phyloP scores from a whole-genome alignment of 2,888 invertebrate species.

The Dryomyza anilis region DNA sequence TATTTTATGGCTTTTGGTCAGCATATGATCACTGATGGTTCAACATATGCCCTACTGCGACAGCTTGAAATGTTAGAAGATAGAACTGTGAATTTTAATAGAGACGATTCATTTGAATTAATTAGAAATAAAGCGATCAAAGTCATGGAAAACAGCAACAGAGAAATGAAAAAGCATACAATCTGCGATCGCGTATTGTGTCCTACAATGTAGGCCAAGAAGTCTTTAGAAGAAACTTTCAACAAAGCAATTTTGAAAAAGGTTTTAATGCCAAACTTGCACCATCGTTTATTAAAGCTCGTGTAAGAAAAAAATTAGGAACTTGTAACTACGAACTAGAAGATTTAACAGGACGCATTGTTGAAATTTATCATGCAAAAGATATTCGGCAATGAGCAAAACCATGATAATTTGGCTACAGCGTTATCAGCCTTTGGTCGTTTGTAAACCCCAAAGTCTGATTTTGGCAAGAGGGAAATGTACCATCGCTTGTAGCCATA shows the following conservation, averaged over 20 bases:
- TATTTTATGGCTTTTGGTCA: slow-evolving; percentile 11
- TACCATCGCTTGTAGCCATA: too few relatives aligned
- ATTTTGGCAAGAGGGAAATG: too few relatives aligned
- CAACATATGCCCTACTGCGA: not conserved
- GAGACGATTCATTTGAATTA: slow-evolving; percentile 11
- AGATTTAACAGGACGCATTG: too few relatives aligned
- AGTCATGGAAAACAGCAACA: not conserved
- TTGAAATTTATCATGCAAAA: too few relatives aligned
- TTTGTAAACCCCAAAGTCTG: too few relatives aligned
- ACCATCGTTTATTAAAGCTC: not conserved
- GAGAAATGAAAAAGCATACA: not conserved
- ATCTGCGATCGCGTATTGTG: not conserved
- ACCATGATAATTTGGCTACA: too few relatives aligned
- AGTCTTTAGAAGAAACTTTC: not conserved
- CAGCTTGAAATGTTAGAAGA: slow-evolving; percentile 18
- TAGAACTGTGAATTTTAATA: slow-evolving; percentile 8
- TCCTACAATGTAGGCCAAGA: not conserved
- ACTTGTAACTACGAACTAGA: too few relatives aligned
- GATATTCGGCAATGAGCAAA: too few relatives aligned
- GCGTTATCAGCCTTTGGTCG: too few relatives aligned
- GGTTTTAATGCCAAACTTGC: not conserved
- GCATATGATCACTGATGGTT: not conserved
- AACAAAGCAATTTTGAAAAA: too few relatives aligned
- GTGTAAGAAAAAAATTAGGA: too few relatives aligned
- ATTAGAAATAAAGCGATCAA: not conserved